Conservation (phyloP, 2,113 vertebrate species). For the Microtus richardsoni region DNA sequence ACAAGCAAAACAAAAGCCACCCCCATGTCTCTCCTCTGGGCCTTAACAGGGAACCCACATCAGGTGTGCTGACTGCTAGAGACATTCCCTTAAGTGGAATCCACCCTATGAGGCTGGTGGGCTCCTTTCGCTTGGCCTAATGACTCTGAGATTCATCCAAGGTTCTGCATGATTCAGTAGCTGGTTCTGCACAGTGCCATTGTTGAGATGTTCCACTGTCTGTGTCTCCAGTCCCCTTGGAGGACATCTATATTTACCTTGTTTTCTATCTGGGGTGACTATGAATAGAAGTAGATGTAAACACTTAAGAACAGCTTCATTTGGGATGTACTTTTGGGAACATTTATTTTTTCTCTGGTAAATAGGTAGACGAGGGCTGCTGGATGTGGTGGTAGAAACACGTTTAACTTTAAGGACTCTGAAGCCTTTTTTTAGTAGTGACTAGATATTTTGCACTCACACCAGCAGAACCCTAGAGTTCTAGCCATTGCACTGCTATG, state of each 20-base stretch:
- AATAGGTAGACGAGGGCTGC: neutral
- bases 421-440: neutral
- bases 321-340: neutral
- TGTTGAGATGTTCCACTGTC: neutral
- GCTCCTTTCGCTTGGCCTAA: neutral
- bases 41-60: neutral
- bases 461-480: neutral
- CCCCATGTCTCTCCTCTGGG: neutral
- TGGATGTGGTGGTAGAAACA: neutral
- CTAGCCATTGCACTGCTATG: neutral
- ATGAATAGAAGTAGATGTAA: slow-evolving; percentile 20
- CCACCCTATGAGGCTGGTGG: no score
- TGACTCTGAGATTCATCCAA: slow-evolving; percentile 10
- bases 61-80: no score
- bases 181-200: neutral
- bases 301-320: neutral
- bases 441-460: neutral
- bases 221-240: neutral
- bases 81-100: no score
- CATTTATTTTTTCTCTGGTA: slow-evolving; percentile 41
- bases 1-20: neutral
- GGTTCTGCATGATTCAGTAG: neutral
- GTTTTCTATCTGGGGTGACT: neutral
- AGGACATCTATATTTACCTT: slow-evolving; percentile 40
- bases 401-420: neutral